Conservation (phyloP, 2,888 invertebrate species). For the Ischnura elegans region DNA sequence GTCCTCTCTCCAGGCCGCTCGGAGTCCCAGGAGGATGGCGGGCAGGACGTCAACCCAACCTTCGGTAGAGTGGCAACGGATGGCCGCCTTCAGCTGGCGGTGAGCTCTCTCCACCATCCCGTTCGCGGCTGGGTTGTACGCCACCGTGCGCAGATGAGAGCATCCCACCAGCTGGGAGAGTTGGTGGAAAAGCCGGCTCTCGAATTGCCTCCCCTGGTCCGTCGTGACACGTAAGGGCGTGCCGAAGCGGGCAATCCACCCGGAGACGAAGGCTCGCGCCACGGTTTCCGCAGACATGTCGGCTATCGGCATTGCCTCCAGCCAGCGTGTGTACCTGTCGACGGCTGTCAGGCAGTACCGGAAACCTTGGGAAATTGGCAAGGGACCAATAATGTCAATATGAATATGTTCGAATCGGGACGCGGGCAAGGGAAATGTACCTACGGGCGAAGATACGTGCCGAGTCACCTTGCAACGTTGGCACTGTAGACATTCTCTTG, state of each 20-base stretch:
- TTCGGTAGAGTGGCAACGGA: conserved; percentile 70
- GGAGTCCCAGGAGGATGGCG: conserved; percentile 74
- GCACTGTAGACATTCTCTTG: too few species aligned
- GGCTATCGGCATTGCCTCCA: conserved; percentile 75
- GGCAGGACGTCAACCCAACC: conserved; percentile 74
- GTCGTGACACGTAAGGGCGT: conserved; percentile 70
- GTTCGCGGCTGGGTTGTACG: conserved; percentile 74
- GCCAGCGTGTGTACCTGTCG: conserved; percentile 75
- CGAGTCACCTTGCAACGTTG: too few species aligned
- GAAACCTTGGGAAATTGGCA: conserved; percentile 73
- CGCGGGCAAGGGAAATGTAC: too few species aligned
- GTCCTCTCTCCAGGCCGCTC: conserved; percentile 74
- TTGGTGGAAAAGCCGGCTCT: conserved; percentile 71
- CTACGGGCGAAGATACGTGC: too few species aligned
- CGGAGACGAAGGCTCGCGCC: conserved; percentile 74
- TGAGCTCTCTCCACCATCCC: conserved; percentile 77
- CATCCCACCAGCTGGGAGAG: neutral
- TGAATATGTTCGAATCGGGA: too few species aligned
- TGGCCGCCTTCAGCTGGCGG: conserved; percentile 73
- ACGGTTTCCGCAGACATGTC: conserved; percentile 76
- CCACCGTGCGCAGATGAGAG: conserved; percentile 53
- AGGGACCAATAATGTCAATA: too few species aligned
- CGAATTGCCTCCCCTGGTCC: conserved; percentile 69
- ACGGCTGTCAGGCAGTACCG: conserved; percentile 74
- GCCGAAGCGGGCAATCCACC: conserved; percentile 75